These are phyloP conservation scores for Periparus ater DNA, from an alignment of 2,797 vertebrate species.

Conservation along the genomic window DNA sequence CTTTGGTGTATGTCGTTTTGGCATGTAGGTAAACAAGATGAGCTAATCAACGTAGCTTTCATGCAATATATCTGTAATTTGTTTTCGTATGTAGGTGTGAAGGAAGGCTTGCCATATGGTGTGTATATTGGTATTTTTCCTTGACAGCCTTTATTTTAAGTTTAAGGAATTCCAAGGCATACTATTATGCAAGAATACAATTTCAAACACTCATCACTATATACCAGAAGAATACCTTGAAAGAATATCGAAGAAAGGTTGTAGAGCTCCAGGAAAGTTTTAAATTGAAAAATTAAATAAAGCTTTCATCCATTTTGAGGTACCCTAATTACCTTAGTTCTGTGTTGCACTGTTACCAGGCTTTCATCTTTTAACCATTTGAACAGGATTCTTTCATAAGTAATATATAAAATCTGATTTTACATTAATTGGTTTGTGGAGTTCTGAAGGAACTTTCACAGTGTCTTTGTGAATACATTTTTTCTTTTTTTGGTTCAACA, in stretches of 20 bases:
- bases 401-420: constrained; percentile 14
- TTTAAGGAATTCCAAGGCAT: constrained; percentile 44
- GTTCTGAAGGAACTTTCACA: neutral
- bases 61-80: constrained; percentile 52
- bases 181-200: constrained; percentile 11
- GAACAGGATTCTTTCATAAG: neutral
- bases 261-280: constrained; percentile 26
- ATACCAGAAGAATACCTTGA: constrained; percentile 3
- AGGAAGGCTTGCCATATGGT: constrained; percentile 60
- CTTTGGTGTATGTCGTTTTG: neutral
- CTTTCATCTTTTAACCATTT: constrained; percentile 51
- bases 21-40: constrained; percentile 62
- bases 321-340: constrained; percentile 24
- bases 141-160: constrained; percentile 62
- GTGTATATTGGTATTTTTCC: constrained; percentile 48
- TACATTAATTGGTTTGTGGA: neutral
- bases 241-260: neutral
- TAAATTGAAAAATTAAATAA: constrained; percentile 52
- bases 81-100: constrained; percentile 54
- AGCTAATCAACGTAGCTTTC: constrained; percentile 49
- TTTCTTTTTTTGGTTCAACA: neutral
- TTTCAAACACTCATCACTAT: constrained; percentile 4
- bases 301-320: neutral
- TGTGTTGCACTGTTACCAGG: neutral
- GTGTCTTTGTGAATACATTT: neutral